A percentile compares a stretch with the other conserved stretches of the same genome.
These are phyloP conservation scores for Hydrolagus affinis DNA, from an alignment of 2,113 vertebrate species.

Conservation along the genomic window DNA sequence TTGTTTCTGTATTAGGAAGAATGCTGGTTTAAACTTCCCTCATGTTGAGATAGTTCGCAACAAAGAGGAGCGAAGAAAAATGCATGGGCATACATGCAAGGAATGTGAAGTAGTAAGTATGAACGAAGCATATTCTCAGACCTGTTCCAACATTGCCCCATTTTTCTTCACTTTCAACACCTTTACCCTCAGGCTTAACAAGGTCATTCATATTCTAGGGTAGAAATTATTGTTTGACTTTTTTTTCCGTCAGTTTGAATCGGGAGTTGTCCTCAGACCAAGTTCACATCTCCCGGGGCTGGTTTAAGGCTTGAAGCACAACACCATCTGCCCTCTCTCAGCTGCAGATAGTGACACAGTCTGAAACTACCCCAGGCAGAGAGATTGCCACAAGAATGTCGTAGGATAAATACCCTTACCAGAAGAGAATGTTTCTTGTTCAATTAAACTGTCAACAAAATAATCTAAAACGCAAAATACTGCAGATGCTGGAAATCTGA, in stretches of 20 bases:
- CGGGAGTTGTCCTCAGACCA: neutral
- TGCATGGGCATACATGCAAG: conserved; percentile 86
- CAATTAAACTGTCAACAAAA: too few species aligned
- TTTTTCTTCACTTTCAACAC: neutral
- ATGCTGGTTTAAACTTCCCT: conserved; percentile 61
- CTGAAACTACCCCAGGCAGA: neutral
- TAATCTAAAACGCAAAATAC: too few species aligned
- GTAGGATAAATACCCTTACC: neutral
- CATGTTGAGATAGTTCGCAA: conserved; percentile 85
- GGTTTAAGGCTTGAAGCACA: neutral
- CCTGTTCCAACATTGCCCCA: neutral
- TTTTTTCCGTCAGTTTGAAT: neutral
- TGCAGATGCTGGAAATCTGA: too few species aligned
- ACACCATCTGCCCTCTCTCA: neutral
- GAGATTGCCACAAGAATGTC: neutral
- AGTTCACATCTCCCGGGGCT: neutral
- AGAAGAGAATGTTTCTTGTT: neutral
- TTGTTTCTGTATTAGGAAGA: conserved; percentile 40
- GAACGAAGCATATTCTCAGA: neutral
- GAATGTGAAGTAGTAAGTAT: conserved; percentile 87
- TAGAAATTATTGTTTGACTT: neutral
- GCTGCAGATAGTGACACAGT: neutral
- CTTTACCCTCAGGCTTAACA: neutral
- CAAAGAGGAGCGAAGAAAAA: conserved; percentile 85
- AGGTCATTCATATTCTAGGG: neutral